These are phyloP conservation scores for Aurelia sp. DNA, from an alignment of 30 jellyfish, hydroid and myxozoan genomes.

Conservation along the genomic window DNA sequence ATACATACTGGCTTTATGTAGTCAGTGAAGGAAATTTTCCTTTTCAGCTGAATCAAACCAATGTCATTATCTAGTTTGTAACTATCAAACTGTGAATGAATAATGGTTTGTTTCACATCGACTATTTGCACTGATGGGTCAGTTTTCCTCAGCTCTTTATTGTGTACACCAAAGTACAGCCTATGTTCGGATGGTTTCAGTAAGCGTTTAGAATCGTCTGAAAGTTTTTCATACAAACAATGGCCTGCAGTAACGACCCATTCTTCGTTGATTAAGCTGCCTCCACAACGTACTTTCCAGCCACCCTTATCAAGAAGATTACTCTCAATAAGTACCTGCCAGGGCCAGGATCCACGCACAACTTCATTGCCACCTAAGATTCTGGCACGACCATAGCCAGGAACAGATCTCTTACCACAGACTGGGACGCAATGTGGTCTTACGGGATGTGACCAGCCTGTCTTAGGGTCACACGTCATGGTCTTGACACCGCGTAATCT, in stretches of 20 bases:
- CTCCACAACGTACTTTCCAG: conserved; percentile 97
- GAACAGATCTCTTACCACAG: conserved; percentile 82
- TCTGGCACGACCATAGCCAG: conserved; percentile 75
- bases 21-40: conserved; percentile 58
- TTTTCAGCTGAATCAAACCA: conserved; percentile 82
- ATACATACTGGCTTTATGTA: conserved; percentile 89
- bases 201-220: conserved; percentile 37
- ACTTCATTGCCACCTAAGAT: conserved; percentile 89
- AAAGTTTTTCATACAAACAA: conserved; percentile 77
- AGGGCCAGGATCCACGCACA: conserved; percentile 93
- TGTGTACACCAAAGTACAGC: conserved; percentile 90
- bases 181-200: conserved; percentile 71
- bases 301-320: conserved; percentile 48
- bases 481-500: conserved; percentile 73
- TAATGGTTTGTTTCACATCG: conserved; percentile 45
- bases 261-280: conserved; percentile 82
- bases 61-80: conserved; percentile 84
- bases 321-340: conserved; percentile 97
- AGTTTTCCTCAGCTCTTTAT: conserved; percentile 56
- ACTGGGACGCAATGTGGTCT: conserved; percentile 92
- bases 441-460: conserved; percentile 73
- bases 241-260: conserved; percentile 99
- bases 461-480: conserved; percentile 68
- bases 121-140: conserved; percentile 57
- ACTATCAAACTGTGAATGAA: conserved; percentile 73